Evolutionary conservation across 2,888 invertebrate species (phyloP), one percentile per base, ranked within the genome.

Genomic region (Scotopteryx bipunctaria): DNA sequence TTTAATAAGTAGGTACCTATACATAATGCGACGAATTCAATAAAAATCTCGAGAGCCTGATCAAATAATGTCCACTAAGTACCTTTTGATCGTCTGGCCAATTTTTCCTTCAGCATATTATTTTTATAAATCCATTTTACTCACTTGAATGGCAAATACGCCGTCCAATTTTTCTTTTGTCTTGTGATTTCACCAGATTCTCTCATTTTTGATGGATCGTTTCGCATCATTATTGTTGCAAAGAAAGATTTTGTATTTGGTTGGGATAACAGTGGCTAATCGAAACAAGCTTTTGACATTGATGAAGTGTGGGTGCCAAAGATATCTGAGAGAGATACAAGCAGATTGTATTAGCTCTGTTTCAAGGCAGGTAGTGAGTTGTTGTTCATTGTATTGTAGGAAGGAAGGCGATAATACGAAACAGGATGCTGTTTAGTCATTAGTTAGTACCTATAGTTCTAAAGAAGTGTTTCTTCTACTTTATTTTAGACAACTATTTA

Each of bases 171-270:
- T 55, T 59, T 46, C 45, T 57, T 53, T 50, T 49, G 54, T 61
- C 57, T 47, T 31, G 15, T 57, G 52, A 41, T 57, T 57, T 61
- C 55, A 53, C 35, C 52, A 57, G 51, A 62, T 63, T 63, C 63
- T 61, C 63, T 61, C 45, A 55, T 50, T 56, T 59, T 56, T 73
- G 74, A 74, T 73, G 66, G 69, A 74, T 73, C 59, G 67, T 38
- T 58, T 55, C 49, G 42, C 55, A 55, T 44, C 62, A 61, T 66
- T 68, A 64, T 68, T 73, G 64, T 67, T 64, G 64, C 61, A 55
- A 55, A 58, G 57, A 59, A 52, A 40, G 55, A 47, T 55, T 63
- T 58, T 45, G 60, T n/a, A n/a, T 69, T 66, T 64, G 55, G 49
- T 66, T 36, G 55, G 35, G 35, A 63, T 64, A 59, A 58, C 49